Conservation (phyloP, 2,797 vertebrate genomes). For the Gymnoscopelus braueri region DNA sequence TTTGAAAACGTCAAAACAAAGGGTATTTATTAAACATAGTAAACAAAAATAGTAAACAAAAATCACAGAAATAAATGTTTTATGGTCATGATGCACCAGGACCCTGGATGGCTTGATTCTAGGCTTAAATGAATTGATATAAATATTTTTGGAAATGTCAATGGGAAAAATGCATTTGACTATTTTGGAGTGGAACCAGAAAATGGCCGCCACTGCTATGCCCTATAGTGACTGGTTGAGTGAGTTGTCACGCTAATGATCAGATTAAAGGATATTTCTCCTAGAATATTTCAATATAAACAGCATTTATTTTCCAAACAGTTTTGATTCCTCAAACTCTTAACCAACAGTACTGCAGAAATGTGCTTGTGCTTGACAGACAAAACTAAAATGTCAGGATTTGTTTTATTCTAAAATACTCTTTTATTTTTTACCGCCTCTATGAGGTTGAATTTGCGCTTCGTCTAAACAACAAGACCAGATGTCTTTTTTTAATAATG, state of each 20-base stretch:
- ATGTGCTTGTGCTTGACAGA: slow-evolving; percentile 92
- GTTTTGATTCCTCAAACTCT: slow-evolving; percentile 64
- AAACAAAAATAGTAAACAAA: no score
- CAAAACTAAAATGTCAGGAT: slow-evolving; percentile 83
- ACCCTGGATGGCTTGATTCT: no score
- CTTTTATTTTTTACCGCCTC: slow-evolving; percentile 69
- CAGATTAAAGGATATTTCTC: slow-evolving; percentile 68
- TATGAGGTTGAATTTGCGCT: slow-evolving; percentile 79
- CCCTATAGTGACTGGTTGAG: slow-evolving; percentile 59
- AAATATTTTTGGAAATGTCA: no score
- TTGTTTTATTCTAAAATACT: slow-evolving; percentile 85
- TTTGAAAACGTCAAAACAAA: no score
- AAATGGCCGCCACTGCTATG: no score
- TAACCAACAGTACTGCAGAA: slow-evolving; percentile 75
- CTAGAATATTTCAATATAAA: slow-evolving; percentile 75
- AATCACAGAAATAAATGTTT: no score
- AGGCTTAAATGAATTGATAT: no score
- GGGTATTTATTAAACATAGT: no score
- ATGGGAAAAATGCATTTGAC: no score
- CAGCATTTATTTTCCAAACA: slow-evolving; percentile 62
- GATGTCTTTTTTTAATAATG: slow-evolving; percentile 62
- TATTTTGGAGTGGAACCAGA: no score
- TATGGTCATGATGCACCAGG: no score
- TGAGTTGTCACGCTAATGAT: slow-evolving; percentile 66
- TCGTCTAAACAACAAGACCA: slow-evolving; percentile 84